phyloP scores from a whole-genome alignment of 2,888 invertebrate genomes.

The Mesorhabditis spiculigera region DNA sequence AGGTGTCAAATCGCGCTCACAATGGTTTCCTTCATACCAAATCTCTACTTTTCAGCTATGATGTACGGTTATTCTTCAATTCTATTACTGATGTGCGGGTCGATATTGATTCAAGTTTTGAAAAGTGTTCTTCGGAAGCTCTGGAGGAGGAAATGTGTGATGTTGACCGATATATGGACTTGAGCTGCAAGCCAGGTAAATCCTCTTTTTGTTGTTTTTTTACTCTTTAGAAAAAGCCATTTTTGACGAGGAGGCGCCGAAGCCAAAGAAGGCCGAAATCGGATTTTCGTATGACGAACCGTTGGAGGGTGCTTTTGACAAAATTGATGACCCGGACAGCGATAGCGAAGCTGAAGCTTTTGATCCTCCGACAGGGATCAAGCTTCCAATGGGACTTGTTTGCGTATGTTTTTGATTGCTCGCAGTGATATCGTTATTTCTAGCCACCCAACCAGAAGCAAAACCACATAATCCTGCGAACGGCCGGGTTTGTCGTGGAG shows the following conservation, averaged over 20 bases:
- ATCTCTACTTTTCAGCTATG: conserved; percentile 43
- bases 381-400: conserved; percentile 73
- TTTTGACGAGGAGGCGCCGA: no score
- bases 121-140: conserved; percentile 57
- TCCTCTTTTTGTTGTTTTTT: no score
- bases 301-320: background rate
- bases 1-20: background rate
- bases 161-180: conserved; percentile 84
- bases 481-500: conserved; percentile 64
- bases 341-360: conserved; percentile 68
- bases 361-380: conserved; percentile 71
- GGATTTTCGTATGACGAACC: conserved; percentile 22
- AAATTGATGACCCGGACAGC: conserved; percentile 18
- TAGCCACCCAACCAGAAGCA: conserved; percentile 47
- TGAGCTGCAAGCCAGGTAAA: background rate
- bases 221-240: no score
- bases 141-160: conserved; percentile 87
- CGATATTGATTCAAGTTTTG: conserved; percentile 65
- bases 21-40: no score
- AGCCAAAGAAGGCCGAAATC: conserved; percentile 18
- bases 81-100: conserved; percentile 64
- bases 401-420: conserved; percentile 51
- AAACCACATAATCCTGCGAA: conserved; percentile 83
- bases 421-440: conserved; percentile 12
- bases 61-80: conserved; percentile 48